Evolutionary conservation across 2,888 invertebrate species (phyloP), one percentile per base, ranked within the genome.

Genomic region (Hipparchia sbordonii): DNA sequence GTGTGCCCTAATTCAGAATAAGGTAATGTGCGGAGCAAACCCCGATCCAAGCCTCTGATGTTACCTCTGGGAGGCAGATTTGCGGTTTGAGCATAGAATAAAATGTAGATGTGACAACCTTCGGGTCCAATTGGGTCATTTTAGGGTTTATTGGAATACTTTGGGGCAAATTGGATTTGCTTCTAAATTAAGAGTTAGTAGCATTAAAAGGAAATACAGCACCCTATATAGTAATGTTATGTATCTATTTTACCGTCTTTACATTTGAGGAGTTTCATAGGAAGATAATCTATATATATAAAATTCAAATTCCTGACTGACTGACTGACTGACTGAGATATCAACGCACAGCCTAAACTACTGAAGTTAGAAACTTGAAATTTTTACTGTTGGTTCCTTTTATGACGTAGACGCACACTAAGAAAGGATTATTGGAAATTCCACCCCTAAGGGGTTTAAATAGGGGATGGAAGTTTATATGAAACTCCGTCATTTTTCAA

Each of bases 1-100:
- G 8, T 67, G 61, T 74, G 72, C 71, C 72, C 69, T 76, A 74
- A 76, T 76, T 76, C 74, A 66, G 71, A 72, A 72, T 75, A 75
- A 74, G 76, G 69, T 66, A 72, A 61, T 71, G 63, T 70, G 67
- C 70, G 68, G 61, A 66, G 65, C 68, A 65, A 70, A 72, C 70
- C 72, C 67, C 73, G 61, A 68, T 70, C 52, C 67, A 59, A 67
- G 69, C 51, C 65, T 62, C 46, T 66, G 70, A 76, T 74, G 74
- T 69, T 54, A 71, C 76, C 76, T 74, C 12, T 12, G 76, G 76
- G 76, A 76, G 56, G 45, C 10, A 70, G 74, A 65, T 74, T 72
- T 72, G 74, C 51, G 76, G 76, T 74, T 66, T 52, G 45, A 57
- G 33, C 57, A 70, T 23, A 74, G 74, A 71, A 71, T 74, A 68